Conservation (phyloP, 1,140 invertebrate genomes). For the Adelges cooleyi region DNA sequence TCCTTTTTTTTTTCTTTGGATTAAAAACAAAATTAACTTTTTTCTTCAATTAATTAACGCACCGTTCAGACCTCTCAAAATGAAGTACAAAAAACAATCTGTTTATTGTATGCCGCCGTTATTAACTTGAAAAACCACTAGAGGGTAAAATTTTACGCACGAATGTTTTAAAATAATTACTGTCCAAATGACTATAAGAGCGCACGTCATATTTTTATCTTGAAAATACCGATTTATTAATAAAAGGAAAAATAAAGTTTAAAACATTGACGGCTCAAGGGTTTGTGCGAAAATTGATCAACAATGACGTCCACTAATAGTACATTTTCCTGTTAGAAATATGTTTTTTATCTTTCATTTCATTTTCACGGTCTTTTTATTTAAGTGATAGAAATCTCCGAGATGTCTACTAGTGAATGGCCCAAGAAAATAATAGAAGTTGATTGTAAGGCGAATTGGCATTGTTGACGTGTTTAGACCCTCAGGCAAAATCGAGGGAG, state of each 20-base stretch:
- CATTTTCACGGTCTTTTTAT: background rate
- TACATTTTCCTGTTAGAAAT: background rate
- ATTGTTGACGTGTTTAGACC: slow-evolving; percentile 17
- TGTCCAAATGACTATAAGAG: background rate
- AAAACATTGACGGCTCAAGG: background rate
- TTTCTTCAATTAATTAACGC: slow-evolving; percentile 24
- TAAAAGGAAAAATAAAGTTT: slow-evolving; percentile 11
- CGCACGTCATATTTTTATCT: background rate
- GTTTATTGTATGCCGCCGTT: background rate
- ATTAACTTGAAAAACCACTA: slow-evolving; percentile 19
- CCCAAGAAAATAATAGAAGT: background rate
- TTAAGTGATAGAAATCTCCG: slow-evolving; percentile 18
- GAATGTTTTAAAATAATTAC: slow-evolving; percentile 27
- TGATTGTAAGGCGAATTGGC: slow-evolving; percentile 24
- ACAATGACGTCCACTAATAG: background rate
- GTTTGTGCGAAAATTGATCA: background rate
- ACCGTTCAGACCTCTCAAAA: slow-evolving; percentile 20
- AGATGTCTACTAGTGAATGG: background rate
- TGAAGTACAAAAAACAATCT: slow-evolving; percentile 25
- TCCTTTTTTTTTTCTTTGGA: background rate
- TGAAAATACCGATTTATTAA: background rate
- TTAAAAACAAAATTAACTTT: background rate
- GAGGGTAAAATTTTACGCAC: slow-evolving; percentile 23
- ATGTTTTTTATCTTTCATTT: slow-evolving; percentile 15
- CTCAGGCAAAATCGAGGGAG: background rate